Evolutionary conservation across 2,888 invertebrate species (phyloP).

Genomic region (Muscina levida): DNA sequence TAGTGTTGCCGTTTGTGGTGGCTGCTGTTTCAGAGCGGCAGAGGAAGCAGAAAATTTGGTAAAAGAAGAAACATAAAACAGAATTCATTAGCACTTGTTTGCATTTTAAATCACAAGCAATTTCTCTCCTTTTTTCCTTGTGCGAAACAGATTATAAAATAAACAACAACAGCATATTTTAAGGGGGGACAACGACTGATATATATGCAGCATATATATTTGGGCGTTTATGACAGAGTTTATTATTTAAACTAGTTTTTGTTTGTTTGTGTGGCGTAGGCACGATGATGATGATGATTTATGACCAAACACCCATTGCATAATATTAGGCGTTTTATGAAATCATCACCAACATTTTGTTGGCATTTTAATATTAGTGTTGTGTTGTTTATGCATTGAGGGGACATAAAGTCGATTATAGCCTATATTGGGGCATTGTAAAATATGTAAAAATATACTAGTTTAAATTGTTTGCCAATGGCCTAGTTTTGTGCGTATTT

Average conservation of each 20-base stretch:
- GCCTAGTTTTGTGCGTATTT: neutral
- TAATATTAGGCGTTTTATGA: neutral
- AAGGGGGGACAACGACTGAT: neutral
- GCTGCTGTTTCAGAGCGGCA: neutral
- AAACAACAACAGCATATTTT: neutral
- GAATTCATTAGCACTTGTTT: conserved; percentile 39
- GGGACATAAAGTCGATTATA: neutral
- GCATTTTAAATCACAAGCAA: conserved; percentile 28
- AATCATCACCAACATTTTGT: neutral
- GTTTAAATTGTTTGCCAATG: neutral
- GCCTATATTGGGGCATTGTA: too few species aligned
- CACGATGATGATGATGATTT: conserved; percentile 16
- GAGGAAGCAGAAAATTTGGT: neutral
- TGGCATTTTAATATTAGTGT: neutral
- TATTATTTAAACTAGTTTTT: conserved; percentile 30
- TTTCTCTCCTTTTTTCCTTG: neutral
- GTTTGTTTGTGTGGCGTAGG: neutral
- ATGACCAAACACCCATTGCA: neutral
- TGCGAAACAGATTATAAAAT: neutral
- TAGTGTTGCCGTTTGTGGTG: neutral
- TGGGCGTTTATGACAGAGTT: conserved; percentile 24
- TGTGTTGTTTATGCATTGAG: neutral
- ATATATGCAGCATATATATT: neutral
- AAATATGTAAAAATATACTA: neutral
- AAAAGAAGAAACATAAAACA: neutral